Evolutionary conservation across 2,113 vertebrate genomes (phyloP), one percentile per base, ranked within the genome.

Genomic region (Scortum barcoo): DNA sequence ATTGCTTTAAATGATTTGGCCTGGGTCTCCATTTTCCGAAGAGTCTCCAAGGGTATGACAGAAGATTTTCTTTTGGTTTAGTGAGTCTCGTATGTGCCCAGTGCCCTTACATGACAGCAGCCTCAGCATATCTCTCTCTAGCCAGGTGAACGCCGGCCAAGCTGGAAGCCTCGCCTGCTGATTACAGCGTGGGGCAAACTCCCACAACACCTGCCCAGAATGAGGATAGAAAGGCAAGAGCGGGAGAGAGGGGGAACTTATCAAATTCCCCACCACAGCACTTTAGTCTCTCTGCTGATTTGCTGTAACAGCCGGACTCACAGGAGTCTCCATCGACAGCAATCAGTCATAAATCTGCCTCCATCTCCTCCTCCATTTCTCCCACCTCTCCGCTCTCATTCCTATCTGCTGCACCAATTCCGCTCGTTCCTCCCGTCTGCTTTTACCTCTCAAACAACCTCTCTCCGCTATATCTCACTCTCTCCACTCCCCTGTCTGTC

Each of bases 1-100:
- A 86, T 85, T 83, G 71, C 65, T 67, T 79, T 38, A 40, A 83
- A 71, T 72, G 56, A 83, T 87, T 19, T 62, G 51, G 68, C 54
- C 56, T 50, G 12, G 48, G 58, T 78, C 50, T 77, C 5, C 5
- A 14, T 62, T 48, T 63, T 46, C 30, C 10, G 1, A 10, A 14
- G 17, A 22, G 40, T 70, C 53, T 83, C 54, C 50, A 0, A 62
- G 66, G 78, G 10, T 19, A 44, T 28, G 67, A n/a, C 63, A 24
- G 70, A 36, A 24, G 67, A 78, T 42, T 63, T 72, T 69, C 44
- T 22, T 3, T 38, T 12, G 1, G 33, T 11, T 20, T 71, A 30
- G 7, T 24, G 7, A 24, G 30, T n/a, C n/a, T n/a, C n/a, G n/a
- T n/a, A n/a, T n/a, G n/a, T n/a, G n/a, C 33, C 17, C 30, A 67